phyloP scores from a whole-genome alignment of 2,888 invertebrate genomes.

The Trichogramma dendrolimi region DNA sequence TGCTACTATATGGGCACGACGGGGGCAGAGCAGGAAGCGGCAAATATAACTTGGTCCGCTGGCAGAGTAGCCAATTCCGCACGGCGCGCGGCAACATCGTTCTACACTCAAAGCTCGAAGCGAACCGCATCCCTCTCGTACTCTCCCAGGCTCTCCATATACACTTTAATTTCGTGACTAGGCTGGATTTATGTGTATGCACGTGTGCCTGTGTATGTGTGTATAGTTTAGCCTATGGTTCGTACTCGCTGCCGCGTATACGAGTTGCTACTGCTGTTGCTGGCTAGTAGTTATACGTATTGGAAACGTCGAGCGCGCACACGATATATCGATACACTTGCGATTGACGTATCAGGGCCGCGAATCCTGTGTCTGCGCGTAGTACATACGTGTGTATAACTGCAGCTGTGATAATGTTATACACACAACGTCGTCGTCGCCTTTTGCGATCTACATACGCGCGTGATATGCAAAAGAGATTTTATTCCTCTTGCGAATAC shows the following conservation, averaged over 20 bases:
- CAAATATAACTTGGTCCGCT: too few relatives aligned
- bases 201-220: too few relatives aligned
- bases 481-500: too few relatives aligned
- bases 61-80: neutral
- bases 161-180: conserved; percentile 26
- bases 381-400: too few relatives aligned
- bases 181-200: conserved; percentile 2
- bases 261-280: too few relatives aligned
- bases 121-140: neutral
- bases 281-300: too few relatives aligned
- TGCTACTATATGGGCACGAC: neutral
- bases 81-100: neutral
- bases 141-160: neutral
- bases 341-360: conserved; percentile 27
- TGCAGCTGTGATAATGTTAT: too few relatives aligned
- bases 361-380: too few relatives aligned
- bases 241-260: neutral
- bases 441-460: too few relatives aligned
- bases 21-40: neutral
- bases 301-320: too few relatives aligned
- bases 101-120: neutral
- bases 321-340: neutral
- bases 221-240: neutral
- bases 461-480: too few relatives aligned
- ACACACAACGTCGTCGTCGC: too few relatives aligned